Percentiles rank a stretch among this genome's conserved stretches.
Evolutionary conservation across 2,113 vertebrate species (phyloP).

Genomic region (Macrotus californicus): DNA sequence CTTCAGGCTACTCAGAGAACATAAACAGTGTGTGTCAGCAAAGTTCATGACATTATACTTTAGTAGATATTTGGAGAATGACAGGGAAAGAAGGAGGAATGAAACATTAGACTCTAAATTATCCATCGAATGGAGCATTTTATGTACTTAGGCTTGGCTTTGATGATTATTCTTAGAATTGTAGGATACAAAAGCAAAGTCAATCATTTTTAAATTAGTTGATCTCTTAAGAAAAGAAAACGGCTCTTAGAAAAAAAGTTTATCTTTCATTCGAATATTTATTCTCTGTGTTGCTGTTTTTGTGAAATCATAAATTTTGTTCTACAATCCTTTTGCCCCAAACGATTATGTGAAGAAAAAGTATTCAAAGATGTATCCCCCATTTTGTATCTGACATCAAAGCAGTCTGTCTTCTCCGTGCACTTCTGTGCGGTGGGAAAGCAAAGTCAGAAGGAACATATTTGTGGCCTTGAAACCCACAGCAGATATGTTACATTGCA

Average conservation of each 20-base stretch:
- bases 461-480: not conserved
- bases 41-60: not conserved
- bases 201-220: not conserved
- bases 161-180: not conserved
- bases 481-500: not conserved
- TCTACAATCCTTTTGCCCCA: not conserved
- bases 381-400: not conserved
- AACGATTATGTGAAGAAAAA: not conserved
- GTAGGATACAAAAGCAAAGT: not conserved
- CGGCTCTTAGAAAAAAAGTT: not conserved
- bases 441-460: not conserved
- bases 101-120: not conserved
- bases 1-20: not conserved
- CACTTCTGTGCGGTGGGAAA: not conserved
- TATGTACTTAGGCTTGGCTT: not conserved
- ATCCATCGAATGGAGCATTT: not conserved
- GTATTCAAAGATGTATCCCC: not conserved
- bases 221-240: not conserved
- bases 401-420: not conserved
- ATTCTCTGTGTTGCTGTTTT: slow-evolving; percentile 6
- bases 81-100: not conserved
- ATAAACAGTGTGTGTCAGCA: not conserved
- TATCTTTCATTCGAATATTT: not conserved
- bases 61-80: not conserved
- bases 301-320: not conserved